Evolutionary conservation across 2,113 vertebrate species (phyloP).

Genomic region (Poeciliopsis prolifica): DNA sequence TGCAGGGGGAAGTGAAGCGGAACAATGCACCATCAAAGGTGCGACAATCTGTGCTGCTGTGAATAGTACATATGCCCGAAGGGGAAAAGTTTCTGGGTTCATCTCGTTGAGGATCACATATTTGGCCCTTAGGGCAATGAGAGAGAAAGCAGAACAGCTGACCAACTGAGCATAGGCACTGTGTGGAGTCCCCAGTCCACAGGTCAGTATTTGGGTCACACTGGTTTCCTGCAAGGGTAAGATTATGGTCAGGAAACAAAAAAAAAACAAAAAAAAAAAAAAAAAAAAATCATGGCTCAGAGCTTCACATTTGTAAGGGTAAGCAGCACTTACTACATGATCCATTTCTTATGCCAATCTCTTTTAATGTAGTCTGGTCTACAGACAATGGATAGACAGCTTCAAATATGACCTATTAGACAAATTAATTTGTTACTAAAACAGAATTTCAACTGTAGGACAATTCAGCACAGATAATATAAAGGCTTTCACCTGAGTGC

Average conservation of each 20-base stretch:
- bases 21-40: conserved; percentile 84
- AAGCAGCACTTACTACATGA: conserved; percentile 72
- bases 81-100: conserved; percentile 16
- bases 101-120: conserved; percentile 67
- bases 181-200: conserved; percentile 79
- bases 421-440: background rate
- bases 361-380: conserved; percentile 71
- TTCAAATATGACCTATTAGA: conserved; percentile 82
- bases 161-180: conserved; percentile 78
- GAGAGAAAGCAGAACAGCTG: conserved; percentile 75
- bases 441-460: too few relatives aligned
- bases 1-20: conserved; percentile 81
- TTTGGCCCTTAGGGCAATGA: conserved; percentile 68
- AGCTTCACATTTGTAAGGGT: background rate
- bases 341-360: conserved; percentile 74
- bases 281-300: background rate
- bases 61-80: conserved; percentile 78
- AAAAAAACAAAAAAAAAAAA: too few relatives aligned
- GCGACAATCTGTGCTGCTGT: conserved; percentile 77
- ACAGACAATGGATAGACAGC: conserved; percentile 65
- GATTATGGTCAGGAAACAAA: background rate
- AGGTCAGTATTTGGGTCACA: conserved; percentile 74
- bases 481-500: conserved; percentile 76
- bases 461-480: background rate
- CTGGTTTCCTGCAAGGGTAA: conserved; percentile 64